These are phyloP conservation scores for Mythimna albipuncta DNA, from an alignment of 2,888 invertebrate genomes.

Conservation along the genomic window DNA sequence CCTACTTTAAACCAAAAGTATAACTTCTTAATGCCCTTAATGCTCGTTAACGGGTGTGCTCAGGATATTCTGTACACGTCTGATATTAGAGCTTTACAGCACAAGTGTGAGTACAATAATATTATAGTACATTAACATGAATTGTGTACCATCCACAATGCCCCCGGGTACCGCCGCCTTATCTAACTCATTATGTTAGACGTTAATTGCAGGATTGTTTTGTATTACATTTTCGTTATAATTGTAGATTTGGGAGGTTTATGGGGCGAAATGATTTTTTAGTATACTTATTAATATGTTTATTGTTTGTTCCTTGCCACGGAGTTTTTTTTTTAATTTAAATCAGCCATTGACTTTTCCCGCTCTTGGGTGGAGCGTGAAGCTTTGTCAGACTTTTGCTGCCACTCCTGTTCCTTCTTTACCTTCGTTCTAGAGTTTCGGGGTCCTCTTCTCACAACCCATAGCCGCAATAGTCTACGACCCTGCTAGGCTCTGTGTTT, in stretches of 20 bases:
- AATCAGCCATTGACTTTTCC: too few relatives aligned
- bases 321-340: too few relatives aligned
- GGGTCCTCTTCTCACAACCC: too few relatives aligned
- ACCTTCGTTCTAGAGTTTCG: too few relatives aligned
- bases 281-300: neutral
- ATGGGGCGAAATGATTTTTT: constrained; percentile 6
- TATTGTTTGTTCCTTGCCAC: too few relatives aligned
- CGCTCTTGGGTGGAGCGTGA: too few relatives aligned
- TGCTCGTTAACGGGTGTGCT: constrained; percentile 50
- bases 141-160: constrained; percentile 64
- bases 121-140: constrained; percentile 57
- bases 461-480: too few relatives aligned
- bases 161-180: constrained; percentile 64
- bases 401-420: too few relatives aligned
- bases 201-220: constrained; percentile 70
- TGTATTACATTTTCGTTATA: constrained; percentile 45
- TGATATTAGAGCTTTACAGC: constrained; percentile 31
- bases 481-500: too few relatives aligned
- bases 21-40: constrained; percentile 50
- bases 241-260: constrained; percentile 35
- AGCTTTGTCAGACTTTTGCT: too few relatives aligned
- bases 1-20: constrained; percentile 44
- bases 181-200: constrained; percentile 73
- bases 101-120: constrained; percentile 60
- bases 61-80: constrained; percentile 56